Conservation (phyloP, 2,888 invertebrate genomes). For the Ephialtes manifestator region DNA sequence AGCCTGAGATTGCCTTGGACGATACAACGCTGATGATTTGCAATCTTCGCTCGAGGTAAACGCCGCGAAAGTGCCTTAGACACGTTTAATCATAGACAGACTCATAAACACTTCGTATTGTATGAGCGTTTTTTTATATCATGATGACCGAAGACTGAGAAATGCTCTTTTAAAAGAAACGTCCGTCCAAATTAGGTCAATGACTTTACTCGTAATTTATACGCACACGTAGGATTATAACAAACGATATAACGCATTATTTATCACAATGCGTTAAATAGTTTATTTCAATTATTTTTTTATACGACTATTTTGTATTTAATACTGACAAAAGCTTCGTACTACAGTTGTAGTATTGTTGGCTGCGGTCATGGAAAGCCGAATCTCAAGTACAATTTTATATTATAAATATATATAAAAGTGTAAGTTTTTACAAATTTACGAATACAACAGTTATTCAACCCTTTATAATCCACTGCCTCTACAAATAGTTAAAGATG, state of each 20-base stretch:
- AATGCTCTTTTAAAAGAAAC: constrained; percentile 71
- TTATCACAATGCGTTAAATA: constrained; percentile 4
- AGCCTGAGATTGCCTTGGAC: neutral
- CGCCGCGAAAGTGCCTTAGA: neutral
- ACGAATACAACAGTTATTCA: constrained; percentile 4
- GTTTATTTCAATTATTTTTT: constrained; percentile 44
- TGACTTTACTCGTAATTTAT: constrained; percentile 31
- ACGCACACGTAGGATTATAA: constrained; percentile 27
- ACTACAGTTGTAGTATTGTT: neutral
- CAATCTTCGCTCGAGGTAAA: neutral
- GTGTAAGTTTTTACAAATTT: constrained; percentile 13
- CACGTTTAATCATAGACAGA: neutral
- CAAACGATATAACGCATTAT: constrained; percentile 4
- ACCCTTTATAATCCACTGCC: constrained; percentile 1
- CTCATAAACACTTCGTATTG: neutral
- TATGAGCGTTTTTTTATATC: constrained; percentile 20
- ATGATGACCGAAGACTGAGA: constrained; percentile 79
- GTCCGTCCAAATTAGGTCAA: constrained; percentile 80
- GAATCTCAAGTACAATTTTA: constrained; percentile 49
- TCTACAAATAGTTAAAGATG: neutral
- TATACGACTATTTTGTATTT: constrained; percentile 32
- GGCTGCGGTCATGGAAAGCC: neutral
- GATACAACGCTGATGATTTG: neutral
- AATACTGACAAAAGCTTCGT: neutral
- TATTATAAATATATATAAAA: constrained; percentile 32